These are phyloP conservation scores for Cydia splendana DNA, from an alignment of 1,140 invertebrate genomes.

Conservation along the genomic window DNA sequence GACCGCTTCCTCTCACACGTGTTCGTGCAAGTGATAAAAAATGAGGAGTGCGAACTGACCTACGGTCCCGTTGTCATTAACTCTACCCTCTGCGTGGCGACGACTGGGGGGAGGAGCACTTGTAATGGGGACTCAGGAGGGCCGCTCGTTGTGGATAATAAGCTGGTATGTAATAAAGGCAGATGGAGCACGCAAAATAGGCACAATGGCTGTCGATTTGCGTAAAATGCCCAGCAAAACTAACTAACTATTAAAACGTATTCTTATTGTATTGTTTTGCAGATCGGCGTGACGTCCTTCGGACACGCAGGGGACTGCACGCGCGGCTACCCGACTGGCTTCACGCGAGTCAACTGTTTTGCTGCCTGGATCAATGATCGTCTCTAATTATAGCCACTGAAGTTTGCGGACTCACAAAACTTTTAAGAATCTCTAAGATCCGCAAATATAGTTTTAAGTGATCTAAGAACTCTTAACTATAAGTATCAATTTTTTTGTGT, in stretches of 20 bases:
- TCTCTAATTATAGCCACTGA: neutral
- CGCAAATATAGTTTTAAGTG: too few relatives aligned
- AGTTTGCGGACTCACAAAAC: neutral
- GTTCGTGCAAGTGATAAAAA: neutral
- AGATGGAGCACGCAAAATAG: too few relatives aligned
- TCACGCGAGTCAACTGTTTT: neutral
- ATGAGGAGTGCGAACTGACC: neutral
- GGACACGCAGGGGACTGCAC: neutral
- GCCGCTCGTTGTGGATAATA: neutral
- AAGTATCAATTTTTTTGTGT: too few relatives aligned
- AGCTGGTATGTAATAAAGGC: neutral
- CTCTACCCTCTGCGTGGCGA: neutral
- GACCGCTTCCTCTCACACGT: conserved; percentile 8
- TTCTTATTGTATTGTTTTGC: neutral
- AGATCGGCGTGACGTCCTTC: neutral
- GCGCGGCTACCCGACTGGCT: neutral
- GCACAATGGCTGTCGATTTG: too few relatives aligned
- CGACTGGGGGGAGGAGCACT: neutral
- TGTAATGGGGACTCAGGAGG: neutral
- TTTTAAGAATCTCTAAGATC: too few relatives aligned
- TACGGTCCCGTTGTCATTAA: neutral
- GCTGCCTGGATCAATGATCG: neutral
- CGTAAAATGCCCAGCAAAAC: too few relatives aligned
- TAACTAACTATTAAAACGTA: too few relatives aligned
- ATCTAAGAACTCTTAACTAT: too few relatives aligned